Base-by-base conservation (phyloP, 1,140 invertebrate genomes). In the Diorhabda sublineata region DNA sequence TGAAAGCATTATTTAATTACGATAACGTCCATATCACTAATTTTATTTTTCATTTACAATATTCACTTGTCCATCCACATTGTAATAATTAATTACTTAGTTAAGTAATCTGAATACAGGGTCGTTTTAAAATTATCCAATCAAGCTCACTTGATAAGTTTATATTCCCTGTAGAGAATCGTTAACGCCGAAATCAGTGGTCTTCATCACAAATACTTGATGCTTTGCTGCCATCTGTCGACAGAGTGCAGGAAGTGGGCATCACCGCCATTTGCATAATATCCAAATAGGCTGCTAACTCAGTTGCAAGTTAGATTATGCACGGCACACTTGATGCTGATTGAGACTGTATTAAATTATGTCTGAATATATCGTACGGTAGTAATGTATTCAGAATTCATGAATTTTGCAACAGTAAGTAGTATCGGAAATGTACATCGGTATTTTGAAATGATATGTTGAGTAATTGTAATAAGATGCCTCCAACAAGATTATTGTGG, bases 341-440 rank as follows among this genome's bases (percentile, higher is more conserved):
- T 75, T 75, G 71, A 75, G 71, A 75, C 73, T 75, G 69, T 71
- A 75, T 75, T 73, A 71, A 69, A 68, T 73, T 70, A 70, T 67
- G 73, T 73, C 69, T 73, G 73, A 75, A 75, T 75, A 71, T 71
- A 62, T 73, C 67, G 68, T 60, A 60, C 11, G 58, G 26, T 5
- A 60, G 52, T 52, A 52, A 52, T 52, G 4, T 52, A 52, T 52
- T 52, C 47, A 8, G 47, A 52, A 52, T 52, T 52, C 47, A 52
- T 52, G 47, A 52, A 52, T 52, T 2, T 52, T 6, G n/a, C n/a
- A 52, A 8, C 47, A 52, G 47, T 52, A 52, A 26, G 47, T 4
- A n/a, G 47, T 52, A 52, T 6, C 47, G 47, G n/a, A 8, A 52
- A 8, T 52, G 47, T n/a, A 52, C 47, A 52, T 52, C 47, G 47